phyloP scores from a whole-genome alignment of 2,113 vertebrate genomes.

The Lampris incognitus region DNA sequence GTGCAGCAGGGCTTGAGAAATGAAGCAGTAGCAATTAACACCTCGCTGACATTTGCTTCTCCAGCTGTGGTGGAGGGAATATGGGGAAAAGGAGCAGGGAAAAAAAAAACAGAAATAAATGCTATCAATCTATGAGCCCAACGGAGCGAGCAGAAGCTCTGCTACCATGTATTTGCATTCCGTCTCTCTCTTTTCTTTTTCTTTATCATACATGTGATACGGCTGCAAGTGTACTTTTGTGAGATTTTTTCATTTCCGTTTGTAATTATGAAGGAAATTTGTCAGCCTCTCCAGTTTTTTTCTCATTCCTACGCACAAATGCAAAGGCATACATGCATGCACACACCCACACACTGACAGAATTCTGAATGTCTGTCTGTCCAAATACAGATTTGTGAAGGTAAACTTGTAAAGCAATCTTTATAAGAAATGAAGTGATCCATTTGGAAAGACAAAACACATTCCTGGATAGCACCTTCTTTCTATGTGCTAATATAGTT shows the following conservation, averaged over 20 bases:
- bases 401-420: slow-evolving; percentile 32
- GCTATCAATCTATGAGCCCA: slow-evolving; percentile 20
- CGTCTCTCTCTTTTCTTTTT: not conserved
- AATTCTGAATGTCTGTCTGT: no score
- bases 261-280: no score
- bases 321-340: not conserved
- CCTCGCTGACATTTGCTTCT: slow-evolving; percentile 67
- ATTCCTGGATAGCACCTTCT: no score
- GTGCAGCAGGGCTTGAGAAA: slow-evolving; percentile 43
- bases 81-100: slow-evolving; percentile 47
- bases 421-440: slow-evolving; percentile 20
- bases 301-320: no score
- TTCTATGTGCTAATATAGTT: no score
- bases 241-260: no score
- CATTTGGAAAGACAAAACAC: no score
- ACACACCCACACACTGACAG: not conserved
- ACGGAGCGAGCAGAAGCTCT: not conserved
- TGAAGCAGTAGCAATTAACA: slow-evolving; percentile 66
- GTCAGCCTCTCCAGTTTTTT: no score
- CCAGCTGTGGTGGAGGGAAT: slow-evolving; percentile 55
- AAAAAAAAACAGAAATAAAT: slow-evolving; percentile 42
- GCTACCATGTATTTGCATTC: slow-evolving; percentile 11
- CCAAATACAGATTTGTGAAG: slow-evolving; percentile 35
- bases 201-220: slow-evolving; percentile 18
- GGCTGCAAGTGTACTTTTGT: not conserved